phyloP scores from a whole-genome alignment of 1,140 invertebrate genomes.

The Chironomus tepperi region DNA sequence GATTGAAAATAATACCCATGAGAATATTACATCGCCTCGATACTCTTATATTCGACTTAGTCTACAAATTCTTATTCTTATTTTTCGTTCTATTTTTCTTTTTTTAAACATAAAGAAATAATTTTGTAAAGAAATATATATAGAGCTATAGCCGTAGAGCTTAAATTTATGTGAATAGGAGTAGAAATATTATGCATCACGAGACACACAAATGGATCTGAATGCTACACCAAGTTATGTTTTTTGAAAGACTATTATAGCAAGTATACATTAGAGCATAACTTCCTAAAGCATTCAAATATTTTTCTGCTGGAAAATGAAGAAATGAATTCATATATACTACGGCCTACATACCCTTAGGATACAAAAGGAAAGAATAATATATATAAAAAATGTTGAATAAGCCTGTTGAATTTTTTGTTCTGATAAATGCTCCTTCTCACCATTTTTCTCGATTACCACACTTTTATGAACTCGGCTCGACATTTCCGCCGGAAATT shows the following conservation, averaged over 20 bases:
- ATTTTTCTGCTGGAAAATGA: background rate
- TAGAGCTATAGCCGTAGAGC: background rate
- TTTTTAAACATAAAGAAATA: background rate
- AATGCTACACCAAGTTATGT: background rate
- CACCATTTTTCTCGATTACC: too few species aligned
- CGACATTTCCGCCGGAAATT: too few species aligned
- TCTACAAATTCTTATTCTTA: too few species aligned
- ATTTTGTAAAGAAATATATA: background rate
- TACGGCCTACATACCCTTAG: background rate
- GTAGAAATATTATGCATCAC: background rate
- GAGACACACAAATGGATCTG: background rate
- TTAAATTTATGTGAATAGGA: background rate
- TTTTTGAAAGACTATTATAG: background rate
- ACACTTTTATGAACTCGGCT: too few species aligned
- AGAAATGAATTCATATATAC: background rate
- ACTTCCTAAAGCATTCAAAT: background rate
- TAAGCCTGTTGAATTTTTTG: slow-evolving; percentile 7
- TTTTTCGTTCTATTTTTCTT: background rate
- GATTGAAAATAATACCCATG: too few species aligned
- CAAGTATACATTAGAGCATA: background rate
- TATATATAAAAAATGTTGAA: too few species aligned
- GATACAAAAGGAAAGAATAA: background rate
- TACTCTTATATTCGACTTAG: too few species aligned
- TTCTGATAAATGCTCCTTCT: background rate
- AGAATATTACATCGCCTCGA: too few species aligned